Evolutionary conservation across 2,888 invertebrate species (phyloP).

Genomic region (Trachelus stipa): DNA sequence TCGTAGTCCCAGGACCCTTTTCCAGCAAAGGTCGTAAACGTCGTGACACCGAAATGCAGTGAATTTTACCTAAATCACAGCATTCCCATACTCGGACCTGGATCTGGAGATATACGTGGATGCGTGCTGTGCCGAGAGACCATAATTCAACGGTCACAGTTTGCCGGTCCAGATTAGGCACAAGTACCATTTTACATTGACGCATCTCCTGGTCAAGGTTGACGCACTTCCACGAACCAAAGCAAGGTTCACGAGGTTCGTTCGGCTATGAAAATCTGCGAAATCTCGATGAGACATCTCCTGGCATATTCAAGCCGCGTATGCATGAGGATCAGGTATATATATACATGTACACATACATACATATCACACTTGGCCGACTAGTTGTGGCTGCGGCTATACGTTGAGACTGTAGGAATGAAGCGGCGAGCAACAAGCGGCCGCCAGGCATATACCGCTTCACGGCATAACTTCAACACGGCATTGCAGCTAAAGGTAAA

Average conservation of each 20-base stretch:
- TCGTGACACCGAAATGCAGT: slow-evolving; percentile 7
- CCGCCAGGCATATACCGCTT: slow-evolving; percentile 45
- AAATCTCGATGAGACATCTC: neutral
- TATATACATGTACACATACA: neutral
- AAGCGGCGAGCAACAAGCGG: slow-evolving; percentile 15
- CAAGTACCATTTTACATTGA: slow-evolving; percentile 21
- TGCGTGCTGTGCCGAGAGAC: slow-evolving; percentile 20
- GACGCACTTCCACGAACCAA: neutral
- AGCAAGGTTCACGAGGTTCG: slow-evolving; percentile 3
- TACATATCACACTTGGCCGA: slow-evolving; percentile 12
- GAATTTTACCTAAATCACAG: slow-evolving; percentile 23
- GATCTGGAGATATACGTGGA: slow-evolving; percentile 33
- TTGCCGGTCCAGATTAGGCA: slow-evolving; percentile 25
- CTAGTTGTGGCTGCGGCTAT: neutral
- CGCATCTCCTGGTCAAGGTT: neutral
- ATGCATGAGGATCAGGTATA: neutral
- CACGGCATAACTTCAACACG: slow-evolving; percentile 35
- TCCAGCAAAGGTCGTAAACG: slow-evolving; percentile 34
- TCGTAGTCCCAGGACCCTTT: slow-evolving; percentile 6
- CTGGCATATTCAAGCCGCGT: neutral
- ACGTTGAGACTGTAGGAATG: neutral
- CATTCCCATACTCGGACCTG: slow-evolving; percentile 28
- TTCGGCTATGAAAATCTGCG: slow-evolving; percentile 10
- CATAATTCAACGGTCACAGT: slow-evolving; percentile 33
- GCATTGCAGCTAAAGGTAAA: slow-evolving; percentile 44